A percentile compares a stretch with the other conserved stretches of the same genome.
These are phyloP conservation scores for Aphidius gifuensis DNA, from an alignment of 1,140 invertebrate genomes.

Conservation along the genomic window DNA sequence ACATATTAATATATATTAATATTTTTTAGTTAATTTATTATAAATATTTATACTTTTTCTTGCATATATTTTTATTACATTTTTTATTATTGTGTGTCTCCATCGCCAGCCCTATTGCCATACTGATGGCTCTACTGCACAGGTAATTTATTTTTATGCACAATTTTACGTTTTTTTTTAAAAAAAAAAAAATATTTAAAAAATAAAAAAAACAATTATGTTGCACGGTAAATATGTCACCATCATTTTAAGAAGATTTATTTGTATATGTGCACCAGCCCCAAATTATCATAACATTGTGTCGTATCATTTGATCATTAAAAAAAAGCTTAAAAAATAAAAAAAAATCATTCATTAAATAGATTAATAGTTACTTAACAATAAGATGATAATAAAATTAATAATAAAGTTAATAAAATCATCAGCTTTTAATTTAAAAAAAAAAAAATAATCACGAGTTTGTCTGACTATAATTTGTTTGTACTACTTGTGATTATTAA, in stretches of 20 bases:
- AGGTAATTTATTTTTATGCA: conserved; percentile 67
- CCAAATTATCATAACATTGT: conserved; percentile 7
- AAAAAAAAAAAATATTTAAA: too few relatives aligned
- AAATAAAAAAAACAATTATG: conserved; percentile 29
- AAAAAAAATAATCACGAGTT: too few relatives aligned
- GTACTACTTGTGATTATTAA: too few relatives aligned
- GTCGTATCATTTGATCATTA: too few relatives aligned
- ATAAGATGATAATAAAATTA: too few relatives aligned
- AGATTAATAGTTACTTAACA: too few relatives aligned
- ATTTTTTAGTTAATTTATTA: conserved; percentile 26
- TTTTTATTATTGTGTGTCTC: conserved; percentile 55
- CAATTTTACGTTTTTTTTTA: conserved; percentile 47
- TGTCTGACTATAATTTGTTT: too few relatives aligned
- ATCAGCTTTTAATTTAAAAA: too few relatives aligned
- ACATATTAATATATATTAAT: conserved; percentile 14
- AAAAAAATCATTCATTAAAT: too few relatives aligned
- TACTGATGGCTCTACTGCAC: conserved; percentile 78
- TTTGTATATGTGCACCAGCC: conserved; percentile 16
- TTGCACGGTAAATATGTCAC: conserved; percentile 46
- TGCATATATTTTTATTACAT: conserved; percentile 54
- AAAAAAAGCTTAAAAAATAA: too few relatives aligned
- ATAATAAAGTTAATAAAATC: too few relatives aligned
- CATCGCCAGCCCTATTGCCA: conserved; percentile 77
- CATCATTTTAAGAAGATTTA: conserved; percentile 18
- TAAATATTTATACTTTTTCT: conserved; percentile 45